Base-by-base conservation (phyloP, 2,888 invertebrate genomes). In the Quadriops clusia region DNA sequence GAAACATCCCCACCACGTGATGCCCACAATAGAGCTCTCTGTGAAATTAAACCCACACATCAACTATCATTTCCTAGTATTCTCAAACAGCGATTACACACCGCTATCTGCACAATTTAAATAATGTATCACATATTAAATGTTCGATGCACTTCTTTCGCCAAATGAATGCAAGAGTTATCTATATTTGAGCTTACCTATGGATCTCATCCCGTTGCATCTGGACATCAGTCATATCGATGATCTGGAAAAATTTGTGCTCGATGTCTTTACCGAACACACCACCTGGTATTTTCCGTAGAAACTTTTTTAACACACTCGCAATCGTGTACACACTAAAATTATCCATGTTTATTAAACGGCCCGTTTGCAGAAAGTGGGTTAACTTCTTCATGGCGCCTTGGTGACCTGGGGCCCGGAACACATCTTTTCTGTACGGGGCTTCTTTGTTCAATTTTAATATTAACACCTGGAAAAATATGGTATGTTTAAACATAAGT, bases 281-380 rank as follows among this genome's bases (percentile, higher is more conserved):
- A 17, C 97, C 97, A 34, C 89, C 91, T 9, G 95, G 95, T 49
- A 97, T 79, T 71, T 94, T 94, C 41, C 95, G 73, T 33, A 97
- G 72, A 65, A 97, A 97, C 65, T 94, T 95, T 69, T 97, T 97
- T 40, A 97, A 70, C 37, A 97, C 95, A 62, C 94, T 94, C 34
- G 97, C 95, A 52, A 97, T 91, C 14, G 97, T 97, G 63, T 95
- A 94, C 39, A 95, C 91, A 40, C 89, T 90, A 61, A 89, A 93
- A 60, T 91, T 90, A 58, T 89, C 89, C 53, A 90, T 86, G 63
- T 90, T 90, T 34, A 90, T 86, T 44, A 90, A 67, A 30, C 89
- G 72, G 21, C 90, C 90, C 36, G 84, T 80, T 62, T 89, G 87
- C 43, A 90, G 69, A 58, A 90, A 90, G 54, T 89, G 89, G 47